Percentiles rank a stretch among this genome's conserved stretches.
These are phyloP conservation scores for Drosophila cracens DNA, from an alignment of 2,888 invertebrate genomes.

Conservation along the genomic window DNA sequence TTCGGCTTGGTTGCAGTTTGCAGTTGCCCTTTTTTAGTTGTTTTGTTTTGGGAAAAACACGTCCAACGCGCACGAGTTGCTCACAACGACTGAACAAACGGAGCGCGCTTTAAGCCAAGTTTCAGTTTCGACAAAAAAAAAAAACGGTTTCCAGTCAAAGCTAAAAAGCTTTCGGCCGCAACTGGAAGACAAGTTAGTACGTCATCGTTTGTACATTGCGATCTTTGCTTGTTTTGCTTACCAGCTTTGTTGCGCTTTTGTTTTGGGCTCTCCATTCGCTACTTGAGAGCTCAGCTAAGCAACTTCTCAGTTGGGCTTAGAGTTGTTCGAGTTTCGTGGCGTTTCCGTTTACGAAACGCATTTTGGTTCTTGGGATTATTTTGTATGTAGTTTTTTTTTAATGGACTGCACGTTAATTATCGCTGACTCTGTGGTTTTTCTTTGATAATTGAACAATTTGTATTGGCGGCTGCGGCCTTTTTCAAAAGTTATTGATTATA, in stretches of 20 bases:
- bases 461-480: constrained; percentile 58
- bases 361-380: constrained; percentile 37
- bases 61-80: constrained; percentile 75
- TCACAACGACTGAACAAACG: constrained; percentile 69
- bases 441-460: constrained; percentile 73
- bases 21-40: constrained; percentile 44
- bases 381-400: constrained; percentile 14
- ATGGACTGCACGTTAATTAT: constrained; percentile 67
- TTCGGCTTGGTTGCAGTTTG: constrained; percentile 48
- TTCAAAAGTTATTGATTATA: constrained; percentile 74
- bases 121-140: constrained; percentile 29
- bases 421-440: constrained; percentile 74
- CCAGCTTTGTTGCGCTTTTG: constrained; percentile 61
- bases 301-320: constrained; percentile 8
- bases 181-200: constrained; percentile 62
- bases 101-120: constrained; percentile 50
- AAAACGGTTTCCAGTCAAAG: constrained; percentile 31
- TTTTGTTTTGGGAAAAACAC: constrained; percentile 49
- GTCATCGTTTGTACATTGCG: constrained; percentile 65
- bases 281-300: constrained; percentile 7
- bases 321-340: constrained; percentile 49
- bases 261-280: constrained; percentile 67
- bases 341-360: constrained; percentile 59
- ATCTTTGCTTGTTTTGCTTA: constrained; percentile 71
- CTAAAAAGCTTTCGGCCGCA: constrained; percentile 47